Conservation (phyloP, 1,140 invertebrate genomes). For the Drosophila tropicalis region DNA sequence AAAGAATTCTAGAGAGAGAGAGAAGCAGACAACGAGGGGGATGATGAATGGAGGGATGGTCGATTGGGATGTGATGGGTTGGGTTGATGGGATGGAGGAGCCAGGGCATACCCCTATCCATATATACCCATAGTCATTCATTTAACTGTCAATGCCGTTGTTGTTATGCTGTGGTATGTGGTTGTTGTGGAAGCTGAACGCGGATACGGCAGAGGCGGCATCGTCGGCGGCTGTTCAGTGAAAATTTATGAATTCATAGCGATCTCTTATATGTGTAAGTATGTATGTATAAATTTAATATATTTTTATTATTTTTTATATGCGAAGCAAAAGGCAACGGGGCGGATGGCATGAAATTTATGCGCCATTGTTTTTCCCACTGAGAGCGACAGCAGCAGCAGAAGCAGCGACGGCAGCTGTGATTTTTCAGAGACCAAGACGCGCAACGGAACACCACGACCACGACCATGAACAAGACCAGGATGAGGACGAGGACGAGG, state of each 20-base stretch:
- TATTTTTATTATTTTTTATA: constrained; percentile 63
- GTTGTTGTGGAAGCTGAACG: constrained; percentile 18
- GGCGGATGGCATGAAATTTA: constrained; percentile 49
- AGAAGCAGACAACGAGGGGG: constrained; percentile 18
- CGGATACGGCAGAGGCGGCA: constrained; percentile 11
- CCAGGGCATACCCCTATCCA: not conserved
- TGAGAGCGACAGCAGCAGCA: not conserved
- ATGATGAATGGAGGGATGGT: not conserved
- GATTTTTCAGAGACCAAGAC: constrained; percentile 13
- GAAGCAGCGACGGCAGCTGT: constrained; percentile 5
- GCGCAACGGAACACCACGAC: constrained; percentile 23
- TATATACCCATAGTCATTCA: constrained; percentile 51
- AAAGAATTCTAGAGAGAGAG: constrained; percentile 26
- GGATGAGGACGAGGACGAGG: constrained; percentile 26
- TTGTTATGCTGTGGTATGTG: constrained; percentile 63
- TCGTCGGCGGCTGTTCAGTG: constrained; percentile 31
- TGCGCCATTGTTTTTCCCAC: constrained; percentile 39
- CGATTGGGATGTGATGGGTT: not conserved
- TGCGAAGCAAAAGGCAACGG: constrained; percentile 27
- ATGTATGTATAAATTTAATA: constrained; percentile 60
- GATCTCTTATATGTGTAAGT: constrained; percentile 56
- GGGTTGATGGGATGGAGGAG: not conserved
- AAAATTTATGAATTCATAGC: constrained; percentile 68
- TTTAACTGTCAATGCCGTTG: constrained; percentile 72
- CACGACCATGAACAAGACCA: constrained; percentile 14